These are phyloP conservation scores for Emydura subglobosa DNA, from an alignment of 2,113 vertebrate genomes.

Conservation along the genomic window DNA sequence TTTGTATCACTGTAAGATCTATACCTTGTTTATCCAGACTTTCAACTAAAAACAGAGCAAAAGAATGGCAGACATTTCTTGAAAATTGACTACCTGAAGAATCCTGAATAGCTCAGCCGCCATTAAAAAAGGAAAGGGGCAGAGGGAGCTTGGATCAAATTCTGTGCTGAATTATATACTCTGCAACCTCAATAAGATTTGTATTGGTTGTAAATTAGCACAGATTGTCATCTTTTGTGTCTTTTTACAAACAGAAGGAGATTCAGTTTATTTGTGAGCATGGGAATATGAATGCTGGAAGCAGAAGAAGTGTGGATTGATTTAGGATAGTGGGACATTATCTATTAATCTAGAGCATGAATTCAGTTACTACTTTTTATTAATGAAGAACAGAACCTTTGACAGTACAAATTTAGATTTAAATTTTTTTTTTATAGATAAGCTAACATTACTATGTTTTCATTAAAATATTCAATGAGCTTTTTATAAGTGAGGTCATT, in stretches of 20 bases:
- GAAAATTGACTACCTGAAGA: not conserved
- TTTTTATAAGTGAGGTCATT: not conserved
- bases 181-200: not conserved
- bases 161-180: not conserved
- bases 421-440: not conserved
- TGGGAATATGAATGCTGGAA: not conserved
- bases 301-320: not conserved
- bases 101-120: not conserved
- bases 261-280: not conserved
- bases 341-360: not conserved
- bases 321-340: not conserved
- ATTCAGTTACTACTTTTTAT: not conserved
- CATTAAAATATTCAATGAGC: not conserved
- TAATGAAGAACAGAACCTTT: not conserved
- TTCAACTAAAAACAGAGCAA: not conserved
- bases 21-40: not conserved
- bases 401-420: not conserved
- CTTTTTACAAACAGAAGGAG: too few species aligned
- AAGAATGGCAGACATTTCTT: not conserved
- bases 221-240: not conserved
- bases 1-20: too few species aligned
- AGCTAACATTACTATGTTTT: not conserved
- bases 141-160: not conserved
- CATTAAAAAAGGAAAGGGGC: not conserved
- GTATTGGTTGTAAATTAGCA: not conserved